phyloP scores from a whole-genome alignment of 2,113 vertebrate genomes.

The Furnarius figulus region DNA sequence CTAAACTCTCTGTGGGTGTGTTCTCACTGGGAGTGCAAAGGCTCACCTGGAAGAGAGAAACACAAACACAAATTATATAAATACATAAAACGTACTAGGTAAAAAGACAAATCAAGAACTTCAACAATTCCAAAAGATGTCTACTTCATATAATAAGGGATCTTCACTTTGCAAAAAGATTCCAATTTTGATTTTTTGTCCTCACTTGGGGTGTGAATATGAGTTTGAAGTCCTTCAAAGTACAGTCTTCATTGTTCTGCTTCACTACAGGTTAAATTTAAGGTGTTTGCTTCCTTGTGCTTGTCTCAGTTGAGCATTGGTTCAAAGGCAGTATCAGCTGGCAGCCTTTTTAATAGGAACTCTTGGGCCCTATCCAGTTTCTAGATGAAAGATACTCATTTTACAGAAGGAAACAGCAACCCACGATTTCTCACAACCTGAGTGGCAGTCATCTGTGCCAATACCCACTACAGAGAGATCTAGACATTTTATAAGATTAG shows the following conservation, averaged over 20 bases:
- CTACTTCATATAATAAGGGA: not conserved
- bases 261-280: not conserved
- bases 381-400: not conserved
- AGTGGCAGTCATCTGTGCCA: not conserved
- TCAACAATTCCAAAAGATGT: not conserved
- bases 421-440: not conserved
- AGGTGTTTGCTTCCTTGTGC: not conserved
- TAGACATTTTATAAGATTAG: not conserved
- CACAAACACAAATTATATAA: not conserved
- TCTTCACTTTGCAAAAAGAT: not conserved
- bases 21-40: constrained; percentile 98
- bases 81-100: not conserved
- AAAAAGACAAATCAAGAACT: not conserved
- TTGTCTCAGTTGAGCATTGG: not conserved
- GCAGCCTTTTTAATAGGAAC: not conserved
- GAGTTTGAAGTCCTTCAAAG: not conserved
- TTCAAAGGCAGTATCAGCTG: not conserved
- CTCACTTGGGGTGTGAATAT: not conserved
- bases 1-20: constrained; percentile 95
- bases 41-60: constrained; percentile 84
- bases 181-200: not conserved
- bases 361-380: not conserved
- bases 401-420: not conserved
- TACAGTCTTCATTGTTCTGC: not conserved
- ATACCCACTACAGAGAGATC: not conserved